A percentile compares a stretch with the other conserved stretches of the same genome.
Evolutionary conservation across 2,797 vertebrate species (phyloP).

Genomic region (Onychomys arenicola): DNA sequence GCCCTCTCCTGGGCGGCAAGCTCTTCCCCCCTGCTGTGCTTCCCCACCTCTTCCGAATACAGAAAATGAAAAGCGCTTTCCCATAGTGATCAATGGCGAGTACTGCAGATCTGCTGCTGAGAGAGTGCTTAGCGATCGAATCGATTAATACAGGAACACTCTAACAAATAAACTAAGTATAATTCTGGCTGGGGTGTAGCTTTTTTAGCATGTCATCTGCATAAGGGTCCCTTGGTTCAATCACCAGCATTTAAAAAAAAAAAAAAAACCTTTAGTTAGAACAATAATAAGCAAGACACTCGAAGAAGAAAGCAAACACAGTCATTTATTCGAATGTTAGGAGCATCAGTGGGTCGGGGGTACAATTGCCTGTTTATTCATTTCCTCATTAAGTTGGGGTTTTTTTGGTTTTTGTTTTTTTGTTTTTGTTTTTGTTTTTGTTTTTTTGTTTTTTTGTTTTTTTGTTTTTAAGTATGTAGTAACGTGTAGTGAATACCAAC

Average conservation of each 20-base stretch:
- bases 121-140: not conserved
- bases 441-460: no score
- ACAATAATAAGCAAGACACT: not conserved
- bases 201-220: not conserved
- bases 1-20: accelerated
- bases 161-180: not conserved
- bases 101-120: not conserved
- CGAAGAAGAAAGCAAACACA: not conserved
- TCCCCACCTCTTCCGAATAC: not conserved
- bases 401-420: no score
- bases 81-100: not conserved
- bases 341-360: not conserved
- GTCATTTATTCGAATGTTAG: not conserved
- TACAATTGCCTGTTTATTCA: not conserved
- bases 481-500: not conserved
- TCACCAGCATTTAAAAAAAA: not conserved
- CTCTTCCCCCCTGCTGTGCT: accelerated
- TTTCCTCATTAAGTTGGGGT: not conserved
- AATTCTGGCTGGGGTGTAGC: not conserved
- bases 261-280: not conserved
- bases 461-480: not conserved
- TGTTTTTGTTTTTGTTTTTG: no score
- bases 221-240: not conserved
- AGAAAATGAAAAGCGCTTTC: not conserved
- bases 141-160: not conserved